Evolutionary conservation across 2,888 invertebrate genomes (phyloP).

Genomic region (Phoronis australis): DNA sequence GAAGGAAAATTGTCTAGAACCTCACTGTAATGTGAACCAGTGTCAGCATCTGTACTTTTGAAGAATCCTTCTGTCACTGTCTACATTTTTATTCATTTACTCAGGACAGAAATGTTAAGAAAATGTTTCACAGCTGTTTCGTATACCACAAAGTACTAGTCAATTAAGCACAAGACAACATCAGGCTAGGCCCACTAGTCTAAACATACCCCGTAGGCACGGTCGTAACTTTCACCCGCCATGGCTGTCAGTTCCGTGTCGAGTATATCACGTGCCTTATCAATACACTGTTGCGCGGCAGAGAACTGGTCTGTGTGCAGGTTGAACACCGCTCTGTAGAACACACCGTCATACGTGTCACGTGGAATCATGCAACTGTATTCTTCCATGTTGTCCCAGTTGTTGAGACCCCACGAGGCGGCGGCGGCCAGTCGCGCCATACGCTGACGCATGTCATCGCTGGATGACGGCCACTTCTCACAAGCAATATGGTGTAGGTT

Average conservation of each 20-base stretch:
- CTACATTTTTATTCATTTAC: too few species aligned
- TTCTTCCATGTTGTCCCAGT: slow-evolving; percentile 90
- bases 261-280: slow-evolving; percentile 84
- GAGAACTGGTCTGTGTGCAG: slow-evolving; percentile 44
- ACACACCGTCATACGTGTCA: slow-evolving; percentile 92
- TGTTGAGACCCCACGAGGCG: slow-evolving; percentile 86
- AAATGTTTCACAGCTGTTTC: too few species aligned
- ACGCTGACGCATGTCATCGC: slow-evolving; percentile 46
- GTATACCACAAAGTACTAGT: too few species aligned
- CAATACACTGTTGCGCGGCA: slow-evolving; percentile 65
- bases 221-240: slow-evolving; percentile 53
- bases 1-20: too few species aligned
- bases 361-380: slow-evolving; percentile 84
- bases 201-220: slow-evolving; percentile 48
- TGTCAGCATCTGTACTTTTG: too few species aligned
- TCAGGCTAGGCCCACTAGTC: too few species aligned
- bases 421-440: slow-evolving; percentile 86
- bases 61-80: too few species aligned
- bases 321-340: slow-evolving; percentile 82
- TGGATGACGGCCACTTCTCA: slow-evolving; percentile 69
- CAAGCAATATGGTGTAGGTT: slow-evolving; percentile 76
- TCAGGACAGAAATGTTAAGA: too few species aligned
- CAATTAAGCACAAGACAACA: too few species aligned
- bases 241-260: slow-evolving; percentile 96
- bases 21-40: too few species aligned